Evolutionary conservation across 1,140 invertebrate genomes (phyloP).

Genomic region (Cydia fagiglandana): DNA sequence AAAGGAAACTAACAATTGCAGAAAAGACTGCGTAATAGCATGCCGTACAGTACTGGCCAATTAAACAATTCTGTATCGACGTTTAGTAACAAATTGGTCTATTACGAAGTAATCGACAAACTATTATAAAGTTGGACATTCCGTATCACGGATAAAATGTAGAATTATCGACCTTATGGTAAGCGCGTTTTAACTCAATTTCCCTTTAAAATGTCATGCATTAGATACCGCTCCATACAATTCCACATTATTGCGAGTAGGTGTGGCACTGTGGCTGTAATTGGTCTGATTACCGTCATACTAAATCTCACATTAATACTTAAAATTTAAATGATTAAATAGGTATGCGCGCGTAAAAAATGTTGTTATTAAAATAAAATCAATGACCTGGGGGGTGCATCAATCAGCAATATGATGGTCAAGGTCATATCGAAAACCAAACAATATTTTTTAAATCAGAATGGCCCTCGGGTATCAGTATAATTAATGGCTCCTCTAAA

Average conservation of each 20-base stretch:
- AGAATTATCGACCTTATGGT: no score
- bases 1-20: no score
- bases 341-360: no score
- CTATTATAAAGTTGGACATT: background rate
- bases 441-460: no score
- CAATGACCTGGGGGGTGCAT: no score
- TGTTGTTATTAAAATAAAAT: no score
- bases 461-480: no score
- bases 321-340: no score
- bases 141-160: background rate
- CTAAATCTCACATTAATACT: background rate
- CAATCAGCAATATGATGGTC: no score
- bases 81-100: background rate
- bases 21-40: background rate
- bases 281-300: background rate
- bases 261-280: background rate
- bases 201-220: background rate
- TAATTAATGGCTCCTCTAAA: no score
- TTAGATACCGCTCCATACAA: background rate
- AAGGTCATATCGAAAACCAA: no score
- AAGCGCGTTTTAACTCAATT: no score
- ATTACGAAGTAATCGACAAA: constrained; percentile 7
- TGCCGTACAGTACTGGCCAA: background rate
- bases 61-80: constrained; percentile 14
- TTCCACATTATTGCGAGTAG: background rate